Percentiles rank a stretch among this genome's conserved stretches.
Conservation (phyloP, 2,113 vertebrate species). For the Neogobius melanostomus region DNA sequence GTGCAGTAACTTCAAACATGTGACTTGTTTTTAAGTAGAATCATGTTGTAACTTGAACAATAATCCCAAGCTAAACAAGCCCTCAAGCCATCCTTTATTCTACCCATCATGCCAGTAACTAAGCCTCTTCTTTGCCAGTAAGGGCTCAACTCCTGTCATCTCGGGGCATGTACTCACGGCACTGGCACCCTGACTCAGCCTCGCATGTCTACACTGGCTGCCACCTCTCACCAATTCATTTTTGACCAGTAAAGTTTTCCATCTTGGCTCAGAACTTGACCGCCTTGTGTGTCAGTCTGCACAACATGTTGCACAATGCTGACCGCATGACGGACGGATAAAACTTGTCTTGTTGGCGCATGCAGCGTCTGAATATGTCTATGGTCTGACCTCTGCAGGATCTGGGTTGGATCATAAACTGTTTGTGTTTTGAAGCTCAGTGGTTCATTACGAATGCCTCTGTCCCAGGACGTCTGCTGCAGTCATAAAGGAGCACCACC, state of each 20-base stretch:
- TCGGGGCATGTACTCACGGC: slow-evolving; percentile 25
- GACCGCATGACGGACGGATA: slow-evolving; percentile 12
- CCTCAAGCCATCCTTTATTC: slow-evolving; percentile 16
- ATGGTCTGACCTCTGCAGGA: slow-evolving; percentile 16
- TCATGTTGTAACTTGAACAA: slow-evolving; percentile 17
- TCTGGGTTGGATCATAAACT: slow-evolving; percentile 8
- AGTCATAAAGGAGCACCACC: slow-evolving; percentile 37
- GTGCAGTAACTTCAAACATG: no score
- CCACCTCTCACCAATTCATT: slow-evolving; percentile 3
- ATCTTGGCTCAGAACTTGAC: not conserved
- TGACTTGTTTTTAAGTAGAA: not conserved
- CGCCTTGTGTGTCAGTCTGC: slow-evolving; percentile 26
- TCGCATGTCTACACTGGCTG: not conserved
- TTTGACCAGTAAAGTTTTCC: slow-evolving; percentile 22
- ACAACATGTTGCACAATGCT: slow-evolving; percentile 33
- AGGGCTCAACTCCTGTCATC: not conserved
- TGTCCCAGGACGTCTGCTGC: slow-evolving; percentile 2
- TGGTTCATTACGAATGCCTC: slow-evolving; percentile 7
- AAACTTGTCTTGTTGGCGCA: slow-evolving; percentile 14
- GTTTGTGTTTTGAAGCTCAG: slow-evolving; percentile 1
- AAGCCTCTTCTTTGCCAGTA: not conserved
- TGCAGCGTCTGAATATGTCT: no score
- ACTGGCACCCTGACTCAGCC: slow-evolving; percentile 35
- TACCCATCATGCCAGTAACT: not conserved
- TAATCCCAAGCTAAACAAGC: slow-evolving; percentile 1